Base-by-base conservation (phyloP, 2,113 vertebrate genomes). In the Cryptomyrus ogoouensis region DNA sequence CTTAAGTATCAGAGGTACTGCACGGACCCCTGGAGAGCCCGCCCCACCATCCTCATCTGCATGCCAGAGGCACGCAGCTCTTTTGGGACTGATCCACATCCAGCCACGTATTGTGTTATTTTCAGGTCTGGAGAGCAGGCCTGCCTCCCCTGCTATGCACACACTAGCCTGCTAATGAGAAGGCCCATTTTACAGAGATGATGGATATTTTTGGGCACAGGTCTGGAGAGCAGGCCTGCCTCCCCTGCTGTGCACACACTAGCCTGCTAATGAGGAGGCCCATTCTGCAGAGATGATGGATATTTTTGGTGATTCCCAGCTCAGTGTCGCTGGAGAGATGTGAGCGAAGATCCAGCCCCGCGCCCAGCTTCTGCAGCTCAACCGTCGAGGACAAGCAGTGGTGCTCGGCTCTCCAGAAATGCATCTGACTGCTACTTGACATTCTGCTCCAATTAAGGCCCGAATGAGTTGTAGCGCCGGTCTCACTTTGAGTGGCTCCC, bases 361-460 rank as follows among this genome's bases (percentile, higher is more conserved):
- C 1, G 0, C 2, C 46, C 47, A 4, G 27, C 47, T n/a, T 31
- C 49, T 31, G 49, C 15, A 27, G 24, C 83, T 49, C 46, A 13
- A n/a, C 84, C 46, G 27, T 27, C 24, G 49, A 27, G 27, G 15
- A 49, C 0, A 35, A 31, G 49, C n/a, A 35, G 84, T 46, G 13
- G 10, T 27, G 15, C 27, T 44, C 10, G 6, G 49, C 17, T 87
- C 7, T 39, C n/a, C 31, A 3, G 31, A n/a, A 17, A 88, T 44
- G 12, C 21, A 58, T 44, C 8, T 13, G 8, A 9, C 52, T 44
- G 31, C 58, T 31, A 12, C 56, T 66, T 44, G 21, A 88, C 56
- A 88, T 88, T 8, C 21, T 56, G 7, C 87, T 88, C 87, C 87
- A 88, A 62, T 88, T 44, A 88, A 88, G 21, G 24, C 31, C 10